These are phyloP conservation scores for Sebastes nivosus DNA, from an alignment of 2,797 vertebrate genomes.

Conservation along the genomic window DNA sequence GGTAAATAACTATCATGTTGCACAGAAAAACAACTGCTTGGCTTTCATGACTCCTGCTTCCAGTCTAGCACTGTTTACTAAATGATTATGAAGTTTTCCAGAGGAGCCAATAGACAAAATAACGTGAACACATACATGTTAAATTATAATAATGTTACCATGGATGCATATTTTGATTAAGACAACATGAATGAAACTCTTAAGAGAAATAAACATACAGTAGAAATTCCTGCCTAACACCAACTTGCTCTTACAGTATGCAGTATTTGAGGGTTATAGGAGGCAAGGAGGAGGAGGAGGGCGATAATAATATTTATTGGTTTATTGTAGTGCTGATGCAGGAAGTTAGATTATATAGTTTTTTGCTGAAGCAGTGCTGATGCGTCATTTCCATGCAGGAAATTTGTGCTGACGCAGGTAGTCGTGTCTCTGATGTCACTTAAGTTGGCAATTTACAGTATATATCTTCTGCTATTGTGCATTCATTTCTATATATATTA, in stretches of 20 bases:
- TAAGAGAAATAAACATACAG: neutral
- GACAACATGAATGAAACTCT: neutral
- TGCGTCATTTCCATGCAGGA: conserved; percentile 30
- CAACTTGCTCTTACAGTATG: neutral
- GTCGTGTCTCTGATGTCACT: neutral
- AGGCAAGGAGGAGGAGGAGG: neutral
- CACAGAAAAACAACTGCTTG: conserved; percentile 35
- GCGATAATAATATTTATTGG: conserved; percentile 51
- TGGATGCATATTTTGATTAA: neutral
- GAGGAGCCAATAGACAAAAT: neutral
- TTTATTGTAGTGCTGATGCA: conserved; percentile 65
- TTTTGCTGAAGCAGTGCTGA: conserved; percentile 58
- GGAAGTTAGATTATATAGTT: conserved; percentile 18
- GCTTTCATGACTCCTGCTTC: neutral
- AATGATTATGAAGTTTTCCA: neutral
- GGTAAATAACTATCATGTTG: conserved; percentile 47
- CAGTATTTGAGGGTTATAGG: neutral
- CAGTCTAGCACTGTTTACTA: neutral
- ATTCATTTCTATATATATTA: neutral
- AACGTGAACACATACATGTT: neutral
- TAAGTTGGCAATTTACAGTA: neutral
- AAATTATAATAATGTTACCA: neutral
- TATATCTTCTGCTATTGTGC: neutral
- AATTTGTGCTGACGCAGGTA: conserved; percentile 49
- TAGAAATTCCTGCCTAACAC: neutral